Conservation (phyloP, 2,113 vertebrate genomes). For the Salvelinus alpinus region DNA sequence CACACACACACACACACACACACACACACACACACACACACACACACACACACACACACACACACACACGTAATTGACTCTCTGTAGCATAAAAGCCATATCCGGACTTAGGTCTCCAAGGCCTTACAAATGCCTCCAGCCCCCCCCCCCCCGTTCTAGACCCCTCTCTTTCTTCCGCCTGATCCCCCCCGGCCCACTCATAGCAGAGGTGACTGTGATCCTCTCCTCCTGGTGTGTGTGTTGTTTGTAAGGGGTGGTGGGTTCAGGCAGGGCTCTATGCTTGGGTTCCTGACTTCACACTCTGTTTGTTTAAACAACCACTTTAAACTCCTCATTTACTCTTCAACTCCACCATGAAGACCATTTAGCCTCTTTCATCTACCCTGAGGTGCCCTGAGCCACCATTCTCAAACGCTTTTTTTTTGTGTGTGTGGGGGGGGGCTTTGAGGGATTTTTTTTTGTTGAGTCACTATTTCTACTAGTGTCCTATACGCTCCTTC, state of each 20-base stretch:
- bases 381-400: conserved; percentile 15
- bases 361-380: conserved; percentile 69
- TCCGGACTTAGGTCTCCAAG: conserved; percentile 68
- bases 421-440: conserved; percentile 35
- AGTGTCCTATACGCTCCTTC: neutral
- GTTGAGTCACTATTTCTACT: neutral
- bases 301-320: conserved; percentile 67
- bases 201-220: conserved; percentile 14
- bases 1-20: neutral
- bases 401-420: conserved; percentile 46
- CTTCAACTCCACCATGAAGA: conserved; percentile 66
- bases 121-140: conserved; percentile 62
- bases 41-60: conserved; percentile 30
- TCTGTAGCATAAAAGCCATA: conserved; percentile 58
- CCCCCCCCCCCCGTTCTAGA: conserved; percentile 18
- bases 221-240: conserved; percentile 13
- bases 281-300: conserved; percentile 64
- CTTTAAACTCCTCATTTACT: conserved; percentile 68
- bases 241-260: neutral
- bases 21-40: conserved; percentile 18
- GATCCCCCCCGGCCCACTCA: neutral
- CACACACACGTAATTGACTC: conserved; percentile 57
- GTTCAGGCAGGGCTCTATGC: conserved; percentile 2
- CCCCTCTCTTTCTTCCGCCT: neutral
- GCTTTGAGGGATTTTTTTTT: conserved; percentile 5